Evolutionary conservation across 2,888 invertebrate species (phyloP).

Genomic region (Sepiola atlantica): DNA sequence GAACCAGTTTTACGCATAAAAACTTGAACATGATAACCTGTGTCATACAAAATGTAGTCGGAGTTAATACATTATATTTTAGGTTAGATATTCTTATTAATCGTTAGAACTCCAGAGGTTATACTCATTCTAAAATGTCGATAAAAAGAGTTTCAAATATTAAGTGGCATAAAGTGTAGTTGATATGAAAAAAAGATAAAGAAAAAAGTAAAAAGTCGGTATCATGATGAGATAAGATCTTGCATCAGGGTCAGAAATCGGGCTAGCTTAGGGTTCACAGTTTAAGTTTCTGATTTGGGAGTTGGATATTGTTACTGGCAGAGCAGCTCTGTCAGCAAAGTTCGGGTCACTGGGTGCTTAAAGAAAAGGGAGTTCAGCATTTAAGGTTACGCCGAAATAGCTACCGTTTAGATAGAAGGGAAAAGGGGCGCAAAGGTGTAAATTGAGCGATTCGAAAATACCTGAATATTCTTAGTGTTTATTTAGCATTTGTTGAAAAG

Average conservation of each 20-base stretch:
- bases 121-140: background rate
- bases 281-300: conserved; percentile 6
- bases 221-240: background rate
- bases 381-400: no score
- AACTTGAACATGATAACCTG: no score
- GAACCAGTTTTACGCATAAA: no score
- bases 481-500: background rate
- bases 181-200: no score
- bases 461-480: background rate
- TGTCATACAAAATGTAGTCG: background rate
- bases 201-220: background rate
- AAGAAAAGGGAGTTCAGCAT: background rate
- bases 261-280: background rate
- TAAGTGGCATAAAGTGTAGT: no score
- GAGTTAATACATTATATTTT: background rate
- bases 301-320: background rate
- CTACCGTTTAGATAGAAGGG: background rate
- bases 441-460: background rate
- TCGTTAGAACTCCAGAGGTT: background rate
- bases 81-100: background rate
- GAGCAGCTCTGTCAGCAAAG: background rate
- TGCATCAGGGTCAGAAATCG: background rate
- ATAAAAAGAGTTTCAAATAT: background rate
- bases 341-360: background rate
- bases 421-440: background rate